These are phyloP conservation scores for Pseudolaguvia tuberculata DNA, from an alignment of 2,113 vertebrate species.

Conservation along the genomic window DNA sequence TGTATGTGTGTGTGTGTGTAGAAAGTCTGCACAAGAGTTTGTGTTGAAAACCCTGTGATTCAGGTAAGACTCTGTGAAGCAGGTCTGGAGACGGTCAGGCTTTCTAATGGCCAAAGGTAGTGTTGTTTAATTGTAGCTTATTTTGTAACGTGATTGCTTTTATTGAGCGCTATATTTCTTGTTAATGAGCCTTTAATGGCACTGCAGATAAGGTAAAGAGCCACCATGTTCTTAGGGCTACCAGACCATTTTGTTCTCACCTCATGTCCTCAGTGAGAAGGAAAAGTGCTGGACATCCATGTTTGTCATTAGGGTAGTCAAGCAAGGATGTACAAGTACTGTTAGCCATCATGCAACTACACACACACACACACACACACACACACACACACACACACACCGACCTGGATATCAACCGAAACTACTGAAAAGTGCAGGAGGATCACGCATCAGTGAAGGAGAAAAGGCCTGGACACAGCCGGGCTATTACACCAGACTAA, in stretches of 20 bases:
- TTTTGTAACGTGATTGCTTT: conserved; percentile 71
- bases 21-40: not conserved
- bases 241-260: not conserved
- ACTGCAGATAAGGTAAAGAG: conserved; percentile 64
- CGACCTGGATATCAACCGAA: not conserved
- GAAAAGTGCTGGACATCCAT: not conserved
- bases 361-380: not conserved
- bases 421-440: conserved; percentile 2
- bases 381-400: not conserved
- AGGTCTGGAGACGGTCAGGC: conserved; percentile 55
- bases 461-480: conserved; percentile 27
- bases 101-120: conserved; percentile 68
- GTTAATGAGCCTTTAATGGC: conserved; percentile 72
- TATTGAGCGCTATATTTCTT: conserved; percentile 74
- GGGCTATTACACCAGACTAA: conserved; percentile 81
- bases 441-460: conserved; percentile 10
- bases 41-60: not conserved
- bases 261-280: not conserved
- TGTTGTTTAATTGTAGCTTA: conserved; percentile 73
- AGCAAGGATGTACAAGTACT: not conserved
- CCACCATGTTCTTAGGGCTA: not conserved
- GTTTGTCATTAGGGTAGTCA: conserved; percentile 29
- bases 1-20: no score
- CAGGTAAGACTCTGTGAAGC: no score
- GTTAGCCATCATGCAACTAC: not conserved